Conservation (phyloP, 2,797 vertebrate genomes). For the Cyclura pinguis region DNA sequence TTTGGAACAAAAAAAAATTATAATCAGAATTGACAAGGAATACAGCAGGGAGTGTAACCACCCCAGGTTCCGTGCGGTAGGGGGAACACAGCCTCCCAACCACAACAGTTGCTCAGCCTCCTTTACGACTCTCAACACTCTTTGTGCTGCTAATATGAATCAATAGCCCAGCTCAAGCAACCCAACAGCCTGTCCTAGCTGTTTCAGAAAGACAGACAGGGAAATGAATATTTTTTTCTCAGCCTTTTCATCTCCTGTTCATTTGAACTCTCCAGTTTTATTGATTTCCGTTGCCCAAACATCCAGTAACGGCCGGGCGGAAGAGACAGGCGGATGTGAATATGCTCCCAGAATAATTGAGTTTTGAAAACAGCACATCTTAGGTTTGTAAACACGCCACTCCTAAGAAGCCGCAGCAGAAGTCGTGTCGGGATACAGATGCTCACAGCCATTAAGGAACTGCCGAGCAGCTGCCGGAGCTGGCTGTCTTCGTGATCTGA, state of each 20-base stretch:
- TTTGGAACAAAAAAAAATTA: too few relatives aligned
- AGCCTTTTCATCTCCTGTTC: background rate
- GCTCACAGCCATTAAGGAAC: too few relatives aligned
- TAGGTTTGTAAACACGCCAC: background rate
- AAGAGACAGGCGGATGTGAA: background rate
- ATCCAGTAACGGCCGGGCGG: background rate
- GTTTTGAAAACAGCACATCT: background rate
- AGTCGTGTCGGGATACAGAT: background rate
- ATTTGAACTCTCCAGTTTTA: background rate
- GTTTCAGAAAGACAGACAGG: background rate
- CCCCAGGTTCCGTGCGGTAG: too few relatives aligned
- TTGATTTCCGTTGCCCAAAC: conserved; percentile 4
- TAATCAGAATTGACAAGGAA: too few relatives aligned
- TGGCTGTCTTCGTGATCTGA: too few relatives aligned
- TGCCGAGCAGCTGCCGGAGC: background rate
- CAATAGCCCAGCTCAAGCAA: background rate
- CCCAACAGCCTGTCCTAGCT: too few relatives aligned
- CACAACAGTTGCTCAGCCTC: too few relatives aligned
- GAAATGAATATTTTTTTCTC: background rate
- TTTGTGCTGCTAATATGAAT: background rate
- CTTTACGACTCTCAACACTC: background rate
- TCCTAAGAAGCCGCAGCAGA: background rate
- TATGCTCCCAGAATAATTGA: background rate
- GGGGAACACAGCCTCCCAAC: too few relatives aligned
- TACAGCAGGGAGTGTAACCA: too few relatives aligned